A percentile compares a stretch with the other conserved stretches of the same genome.
Conservation (phyloP, 2,888 invertebrate species). For the Unio pictorum region DNA sequence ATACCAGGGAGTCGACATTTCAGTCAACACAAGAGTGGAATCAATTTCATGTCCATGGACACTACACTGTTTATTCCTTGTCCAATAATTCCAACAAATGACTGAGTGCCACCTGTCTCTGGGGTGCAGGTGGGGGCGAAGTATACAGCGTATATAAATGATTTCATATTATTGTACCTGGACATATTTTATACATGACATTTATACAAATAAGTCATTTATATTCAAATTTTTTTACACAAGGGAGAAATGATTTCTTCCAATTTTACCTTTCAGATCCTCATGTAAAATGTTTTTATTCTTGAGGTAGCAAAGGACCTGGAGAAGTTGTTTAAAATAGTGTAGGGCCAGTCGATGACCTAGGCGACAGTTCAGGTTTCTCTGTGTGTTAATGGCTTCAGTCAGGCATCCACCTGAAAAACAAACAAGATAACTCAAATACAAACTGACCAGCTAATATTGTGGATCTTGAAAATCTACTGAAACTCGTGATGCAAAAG, state of each 20-base stretch:
- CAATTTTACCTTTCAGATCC: slow-evolving; percentile 62
- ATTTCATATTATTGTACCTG: too few relatives aligned
- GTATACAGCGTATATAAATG: too few relatives aligned
- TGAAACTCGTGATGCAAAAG: not conserved
- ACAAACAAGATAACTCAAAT: not conserved
- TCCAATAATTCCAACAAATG: too few relatives aligned
- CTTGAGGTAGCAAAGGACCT: slow-evolving; percentile 56
- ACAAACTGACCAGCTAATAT: not conserved
- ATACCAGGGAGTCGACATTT: too few relatives aligned
- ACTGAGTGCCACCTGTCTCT: too few relatives aligned
- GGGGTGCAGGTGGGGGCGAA: too few relatives aligned
- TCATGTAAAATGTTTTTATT: slow-evolving; percentile 59
- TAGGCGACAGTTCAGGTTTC: slow-evolving; percentile 41
- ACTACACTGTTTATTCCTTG: too few relatives aligned
- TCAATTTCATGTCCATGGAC: too few relatives aligned
- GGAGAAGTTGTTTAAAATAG: slow-evolving; percentile 56
- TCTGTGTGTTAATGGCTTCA: slow-evolving; percentile 56
- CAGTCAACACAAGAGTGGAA: too few relatives aligned
- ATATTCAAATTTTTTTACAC: not conserved
- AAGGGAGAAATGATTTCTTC: not conserved
- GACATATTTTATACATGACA: too few relatives aligned
- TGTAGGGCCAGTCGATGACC: slow-evolving; percentile 55
- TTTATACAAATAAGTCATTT: not conserved
- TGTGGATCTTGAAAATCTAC: not conserved
- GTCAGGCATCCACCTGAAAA: slow-evolving; percentile 56